Evolutionary conservation across 2,113 vertebrate genomes (phyloP).

Genomic region (Lepus europaeus): DNA sequence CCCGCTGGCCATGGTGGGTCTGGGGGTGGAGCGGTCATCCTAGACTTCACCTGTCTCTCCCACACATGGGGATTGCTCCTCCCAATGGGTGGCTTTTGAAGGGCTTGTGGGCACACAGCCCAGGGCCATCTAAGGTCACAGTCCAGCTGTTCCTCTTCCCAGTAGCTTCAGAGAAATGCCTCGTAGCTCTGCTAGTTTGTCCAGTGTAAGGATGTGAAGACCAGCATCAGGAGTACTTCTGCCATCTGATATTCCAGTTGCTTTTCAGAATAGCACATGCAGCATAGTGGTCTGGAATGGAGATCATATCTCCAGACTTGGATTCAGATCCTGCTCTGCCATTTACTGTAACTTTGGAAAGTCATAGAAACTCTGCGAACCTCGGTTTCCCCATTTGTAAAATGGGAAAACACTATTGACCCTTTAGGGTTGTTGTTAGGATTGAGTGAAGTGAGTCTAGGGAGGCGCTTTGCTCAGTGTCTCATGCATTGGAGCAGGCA

Average conservation of each 20-base stretch:
- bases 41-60: background rate
- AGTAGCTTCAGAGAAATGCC: background rate
- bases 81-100: background rate
- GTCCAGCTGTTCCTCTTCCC: background rate
- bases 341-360: background rate
- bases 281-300: background rate
- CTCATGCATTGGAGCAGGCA: background rate
- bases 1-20: background rate
- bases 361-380: background rate
- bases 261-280: background rate
- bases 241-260: fast-evolving
- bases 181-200: background rate
- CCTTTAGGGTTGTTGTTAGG: background rate
- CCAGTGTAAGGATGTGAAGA: background rate
- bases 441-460: background rate
- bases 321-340: background rate
- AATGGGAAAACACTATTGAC: background rate
- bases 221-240: background rate
- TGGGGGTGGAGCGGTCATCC: background rate
- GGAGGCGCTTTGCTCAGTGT: background rate
- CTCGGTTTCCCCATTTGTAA: conserved; percentile 25
- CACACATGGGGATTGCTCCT: background rate
- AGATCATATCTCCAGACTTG: background rate
- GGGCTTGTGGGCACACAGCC: background rate
- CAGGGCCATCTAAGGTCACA: background rate